Evolutionary conservation across 2,113 vertebrate genomes (phyloP).

Genomic region (Zosterops japonicus): DNA sequence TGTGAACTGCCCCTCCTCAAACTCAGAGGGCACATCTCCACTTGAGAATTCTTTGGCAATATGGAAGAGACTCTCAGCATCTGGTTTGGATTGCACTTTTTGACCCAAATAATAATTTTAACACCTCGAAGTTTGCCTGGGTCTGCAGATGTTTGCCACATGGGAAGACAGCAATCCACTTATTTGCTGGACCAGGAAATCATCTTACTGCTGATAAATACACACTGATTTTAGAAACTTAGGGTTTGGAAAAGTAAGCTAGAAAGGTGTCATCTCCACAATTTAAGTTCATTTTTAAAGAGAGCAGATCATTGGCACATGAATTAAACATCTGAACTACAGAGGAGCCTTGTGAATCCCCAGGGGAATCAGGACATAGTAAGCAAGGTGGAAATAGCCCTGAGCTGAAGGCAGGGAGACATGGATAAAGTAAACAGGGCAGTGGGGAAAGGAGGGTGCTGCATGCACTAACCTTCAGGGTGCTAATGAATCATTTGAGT

Average conservation of each 20-base stretch:
- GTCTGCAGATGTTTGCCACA: background rate
- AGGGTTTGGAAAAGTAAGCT: background rate
- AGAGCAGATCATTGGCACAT: constrained; percentile 11
- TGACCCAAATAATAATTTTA: background rate
- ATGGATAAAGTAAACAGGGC: constrained; percentile 13
- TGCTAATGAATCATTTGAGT: constrained; percentile 24
- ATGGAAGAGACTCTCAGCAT: background rate
- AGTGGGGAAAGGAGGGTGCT: background rate
- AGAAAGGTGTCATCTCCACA: background rate
- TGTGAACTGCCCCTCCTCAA: background rate
- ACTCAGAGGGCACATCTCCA: background rate
- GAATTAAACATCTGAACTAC: constrained; percentile 26
- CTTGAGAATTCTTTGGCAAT: background rate
- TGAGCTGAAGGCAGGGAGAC: background rate
- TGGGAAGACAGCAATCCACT: background rate
- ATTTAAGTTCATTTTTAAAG: background rate
- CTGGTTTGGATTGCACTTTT: background rate
- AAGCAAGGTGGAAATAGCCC: constrained; percentile 17
- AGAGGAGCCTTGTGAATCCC: background rate
- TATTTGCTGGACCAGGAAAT: background rate
- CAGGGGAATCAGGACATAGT: background rate
- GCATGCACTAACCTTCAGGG: background rate
- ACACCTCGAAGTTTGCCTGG: background rate
- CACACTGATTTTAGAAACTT: background rate
- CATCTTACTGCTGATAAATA: background rate